Conservation (phyloP, 1,140 invertebrate species). For the Hylaeus anthracinus region DNA sequence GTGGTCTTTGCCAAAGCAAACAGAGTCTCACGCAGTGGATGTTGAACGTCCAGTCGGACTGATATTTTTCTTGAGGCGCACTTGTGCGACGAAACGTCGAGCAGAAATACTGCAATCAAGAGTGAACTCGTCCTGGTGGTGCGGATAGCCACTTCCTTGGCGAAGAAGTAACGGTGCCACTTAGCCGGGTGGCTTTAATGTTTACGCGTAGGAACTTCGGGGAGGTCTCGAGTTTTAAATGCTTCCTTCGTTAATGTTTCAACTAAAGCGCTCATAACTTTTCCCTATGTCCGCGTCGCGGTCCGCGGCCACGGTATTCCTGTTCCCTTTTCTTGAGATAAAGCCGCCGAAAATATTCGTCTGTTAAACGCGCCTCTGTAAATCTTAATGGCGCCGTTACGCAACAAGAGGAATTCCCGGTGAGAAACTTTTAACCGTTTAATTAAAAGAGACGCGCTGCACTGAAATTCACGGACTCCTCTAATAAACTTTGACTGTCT, state of each 20-base stretch:
- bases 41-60: constrained; percentile 14
- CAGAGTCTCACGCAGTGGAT: constrained; percentile 7
- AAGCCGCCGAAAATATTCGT: constrained; percentile 51
- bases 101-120: constrained; percentile 58
- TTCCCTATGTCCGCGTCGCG: constrained; percentile 24
- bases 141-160: constrained; percentile 37
- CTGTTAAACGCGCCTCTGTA: constrained; percentile 14
- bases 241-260: constrained; percentile 64
- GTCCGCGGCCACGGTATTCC: not conserved
- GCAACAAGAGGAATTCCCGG: not conserved
- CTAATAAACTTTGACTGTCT: constrained; percentile 1
- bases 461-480: constrained; percentile 7
- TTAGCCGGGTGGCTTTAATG: constrained; percentile 66
- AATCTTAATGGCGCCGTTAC: constrained; percentile 42
- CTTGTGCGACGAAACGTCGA: constrained; percentile 31
- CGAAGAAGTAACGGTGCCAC: constrained; percentile 60
- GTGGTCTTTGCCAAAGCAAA: constrained; percentile 24
- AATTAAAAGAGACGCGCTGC: constrained; percentile 16
- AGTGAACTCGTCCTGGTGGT: constrained; percentile 30
- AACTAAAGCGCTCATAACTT: constrained; percentile 63
- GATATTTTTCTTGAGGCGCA: constrained; percentile 41
- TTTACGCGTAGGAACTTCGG: constrained; percentile 65
- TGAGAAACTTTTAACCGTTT: constrained; percentile 3
- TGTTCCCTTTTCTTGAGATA: constrained; percentile 12
- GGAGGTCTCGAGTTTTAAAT: constrained; percentile 65